Evolutionary conservation across 2,113 vertebrate species (phyloP), one percentile per base, ranked within the genome.

Genomic region (Nestor notabilis): DNA sequence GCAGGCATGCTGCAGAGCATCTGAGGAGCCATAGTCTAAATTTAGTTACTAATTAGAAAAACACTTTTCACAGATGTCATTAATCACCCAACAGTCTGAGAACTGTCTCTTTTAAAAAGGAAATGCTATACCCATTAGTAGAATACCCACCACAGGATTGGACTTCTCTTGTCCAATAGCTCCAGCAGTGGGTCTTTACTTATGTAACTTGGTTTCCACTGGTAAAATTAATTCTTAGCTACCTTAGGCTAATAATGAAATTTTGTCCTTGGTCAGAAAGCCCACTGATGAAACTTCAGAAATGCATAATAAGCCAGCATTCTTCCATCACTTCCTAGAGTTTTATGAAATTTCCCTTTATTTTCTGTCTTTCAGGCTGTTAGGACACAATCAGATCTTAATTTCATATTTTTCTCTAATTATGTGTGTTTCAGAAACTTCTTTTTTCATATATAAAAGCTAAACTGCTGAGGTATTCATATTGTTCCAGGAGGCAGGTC

Each of bases 21-120:
- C 88, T 39, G 33, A 93, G 61, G 64, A 68, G 66, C 69, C 28
- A 23, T 21, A 56, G 37, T 29, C 78, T 87, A 90, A 85, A 92
- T 96, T 90, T 92, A 94, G 66, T 87, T 90, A 46, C 94, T 97
- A 96, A 97, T 97, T 96, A 94, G 92, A 95, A 95, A 95, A 72
- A 50, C 49, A 74, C 37, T 91, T 93, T 87, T 78, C 78, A 87
- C 17, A 33, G 89, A 91, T 83, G 80, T 52, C 74, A 61, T 95
- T 83, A 95, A 95, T 97, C 93, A 91, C 53, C 35, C 87, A 89
- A 49, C 86, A 90, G 52, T 72, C 85, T 77, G 56, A 87, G 65
- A 94, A 78, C 47, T 87, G 37, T 87, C 64, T 92, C 86, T 66
- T 87, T 65, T 63, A 16, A 44, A 80, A 50, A 49, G 44, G 46